These are phyloP conservation scores for Eutrigla gurnardus DNA, from an alignment of 2,797 vertebrate species.

Conservation along the genomic window DNA sequence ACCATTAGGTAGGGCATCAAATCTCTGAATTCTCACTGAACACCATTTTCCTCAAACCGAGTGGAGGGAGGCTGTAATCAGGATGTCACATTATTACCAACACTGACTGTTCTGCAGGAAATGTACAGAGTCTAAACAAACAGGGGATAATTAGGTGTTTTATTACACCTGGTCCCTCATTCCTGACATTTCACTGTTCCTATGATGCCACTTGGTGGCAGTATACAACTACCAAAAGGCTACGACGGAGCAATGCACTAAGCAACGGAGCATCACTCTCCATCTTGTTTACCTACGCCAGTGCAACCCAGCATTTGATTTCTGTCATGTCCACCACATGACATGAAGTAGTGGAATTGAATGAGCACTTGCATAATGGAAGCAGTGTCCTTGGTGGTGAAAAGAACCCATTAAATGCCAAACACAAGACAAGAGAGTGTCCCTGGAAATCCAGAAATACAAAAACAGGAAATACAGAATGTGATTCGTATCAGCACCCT, in stretches of 20 bases:
- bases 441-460: conserved; percentile 10
- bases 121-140: conserved; percentile 25
- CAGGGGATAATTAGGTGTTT: conserved; percentile 1
- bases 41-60: conserved; percentile 34
- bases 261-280: conserved; percentile 51
- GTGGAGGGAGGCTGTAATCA: conserved; percentile 55
- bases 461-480: conserved; percentile 71
- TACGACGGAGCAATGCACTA: not conserved
- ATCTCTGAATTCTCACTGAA: conserved; percentile 39
- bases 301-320: conserved; percentile 44
- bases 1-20: conserved; percentile 55
- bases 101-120: conserved; percentile 16
- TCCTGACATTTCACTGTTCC: not conserved
- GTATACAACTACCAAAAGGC: conserved; percentile 61
- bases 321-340: conserved; percentile 34
- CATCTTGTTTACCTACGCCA: conserved; percentile 66
- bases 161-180: not conserved
- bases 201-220: conserved; percentile 77
- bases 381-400: conserved; percentile 6
- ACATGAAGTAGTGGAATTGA: conserved; percentile 48
- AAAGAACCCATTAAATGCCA: conserved; percentile 19
- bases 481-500: conserved; percentile 61
- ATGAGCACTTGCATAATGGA: conserved; percentile 31
- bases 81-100: conserved; percentile 11
- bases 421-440: conserved; percentile 12